Evolutionary conservation across 2,113 vertebrate species (phyloP).

Genomic region (Chaetops frenatus): DNA sequence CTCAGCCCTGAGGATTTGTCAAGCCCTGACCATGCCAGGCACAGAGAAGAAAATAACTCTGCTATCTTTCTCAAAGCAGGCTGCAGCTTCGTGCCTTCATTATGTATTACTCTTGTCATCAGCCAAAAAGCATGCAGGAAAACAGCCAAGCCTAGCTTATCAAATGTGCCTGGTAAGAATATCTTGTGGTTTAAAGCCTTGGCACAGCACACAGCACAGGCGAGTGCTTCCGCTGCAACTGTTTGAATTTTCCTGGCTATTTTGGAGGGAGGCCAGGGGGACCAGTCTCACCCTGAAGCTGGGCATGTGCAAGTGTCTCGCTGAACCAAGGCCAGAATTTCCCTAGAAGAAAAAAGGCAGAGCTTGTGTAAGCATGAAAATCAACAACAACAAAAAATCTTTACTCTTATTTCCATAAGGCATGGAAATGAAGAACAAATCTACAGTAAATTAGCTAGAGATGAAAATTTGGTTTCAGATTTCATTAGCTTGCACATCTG

Average conservation of each 20-base stretch:
- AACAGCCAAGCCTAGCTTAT: not conserved
- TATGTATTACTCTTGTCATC: not conserved
- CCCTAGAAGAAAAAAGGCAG: not conserved
- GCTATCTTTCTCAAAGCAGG: not conserved
- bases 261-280: not conserved
- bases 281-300: not conserved
- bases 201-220: not conserved
- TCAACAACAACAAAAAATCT: not conserved
- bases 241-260: not conserved
- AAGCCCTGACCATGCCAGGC: not conserved
- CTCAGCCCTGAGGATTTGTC: not conserved
- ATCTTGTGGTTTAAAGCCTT: not conserved
- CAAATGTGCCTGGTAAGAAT: not conserved
- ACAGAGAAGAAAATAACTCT: not conserved
- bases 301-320: not conserved
- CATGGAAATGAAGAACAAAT: not conserved
- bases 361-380: not conserved
- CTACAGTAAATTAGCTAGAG: not conserved
- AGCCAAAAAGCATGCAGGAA: not conserved
- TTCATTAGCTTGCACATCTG: not conserved
- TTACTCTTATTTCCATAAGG: not conserved
- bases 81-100: not conserved
- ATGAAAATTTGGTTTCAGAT: not conserved
- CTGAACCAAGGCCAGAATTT: not conserved
- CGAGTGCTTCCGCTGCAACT: fast-evolving